Base-by-base conservation (phyloP, 2,113 vertebrate genomes). In the Phycodurus eques region DNA sequence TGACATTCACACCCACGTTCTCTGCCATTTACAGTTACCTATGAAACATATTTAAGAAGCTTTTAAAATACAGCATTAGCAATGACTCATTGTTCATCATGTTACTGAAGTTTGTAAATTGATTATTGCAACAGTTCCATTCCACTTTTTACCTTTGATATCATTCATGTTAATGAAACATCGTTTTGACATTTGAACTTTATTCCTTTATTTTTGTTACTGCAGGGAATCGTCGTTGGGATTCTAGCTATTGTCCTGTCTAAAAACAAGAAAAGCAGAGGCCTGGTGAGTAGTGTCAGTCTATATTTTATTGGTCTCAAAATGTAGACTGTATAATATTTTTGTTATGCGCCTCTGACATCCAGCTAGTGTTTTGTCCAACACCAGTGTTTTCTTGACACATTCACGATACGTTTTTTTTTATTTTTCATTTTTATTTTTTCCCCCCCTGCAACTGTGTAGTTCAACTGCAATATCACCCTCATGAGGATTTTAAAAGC, bases 221-320 rank as follows among this genome's bases (percentile, higher is more conserved):
- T 39, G 19, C 49, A 94, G 93, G 92, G 90, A 39, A 73, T 90
- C 11, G 19, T 92, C 5, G 85, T 85, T n/a, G 95, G 96, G 33
- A 91, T 95, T 31, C 76, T 93, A 14, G 90, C 92, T 15, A 93
- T 96, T 3, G 66, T 95, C 70, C 80, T 96, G 73, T 96, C 96
- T 1, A 93, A 92, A 44, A 94, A 89, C 84, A 92, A 92, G 62
- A 79, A 73, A 76, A 92, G 81, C 1, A 72, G 67, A 46, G 14
- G 83, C 11, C 88, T 96, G 80, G 96, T 97, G 88, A 82, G 93
- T 91, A 61, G 64, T 43, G 2, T 15, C 15, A 46, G 12, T 70
- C n/a, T 47, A 8, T 66, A 17, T 17, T 47, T 46, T 14, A 15
- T 15, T 2, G 20, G n/a, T 51, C 49, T 8, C 43, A 14, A 31